Base-by-base conservation (phyloP, 2,888 invertebrate species). In the Drosophila meridiana region DNA sequence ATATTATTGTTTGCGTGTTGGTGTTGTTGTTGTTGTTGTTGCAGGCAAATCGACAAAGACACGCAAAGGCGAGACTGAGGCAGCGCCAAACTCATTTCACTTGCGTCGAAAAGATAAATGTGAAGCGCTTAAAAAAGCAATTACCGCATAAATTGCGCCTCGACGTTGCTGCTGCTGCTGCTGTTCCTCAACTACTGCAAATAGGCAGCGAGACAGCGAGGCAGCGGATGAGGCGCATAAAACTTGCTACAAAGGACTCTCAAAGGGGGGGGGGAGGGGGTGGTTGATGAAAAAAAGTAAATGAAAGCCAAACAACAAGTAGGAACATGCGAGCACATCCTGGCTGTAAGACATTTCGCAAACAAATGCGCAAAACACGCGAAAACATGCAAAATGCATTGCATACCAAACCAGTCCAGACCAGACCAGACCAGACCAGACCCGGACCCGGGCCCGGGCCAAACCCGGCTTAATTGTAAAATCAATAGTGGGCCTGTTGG, bases 111-210 rank as follows among this genome's bases (percentile, higher is more conserved):
- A 87, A 91, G 91, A 91, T 89, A 91, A 91, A 90, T 90, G 87
- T 80, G 84, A 80, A 83, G 78, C 83, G 87, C 87, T 91, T 88
- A 87, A 89, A 89, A 90, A 90, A 87, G 82, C 89, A 91, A 90
- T 91, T 90, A 91, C 90, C 90, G 79, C 87, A 91, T 90, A 91
- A 91, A 91, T 90, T 91, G 90, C 78, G 82, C 85, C 88, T 78
- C 64, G 28, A 20, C 47, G 55, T 43, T 50, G 26, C 43, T 57
- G 20, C 43, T 66, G 67, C 55, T 57, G n/a, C 42, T 68, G 43
- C 43, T 69, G 69, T 48, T 57, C 53, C 57, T 58, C 65, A 77
- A 73, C 73, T 69, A 73, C 76, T 52, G 14, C 47, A 72, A 75
- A 69, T 73, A 66, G 65, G 56, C 42, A 56, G 56, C 42, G 60